Conservation (phyloP, 2,113 vertebrate species). For the Crocuta crocuta region DNA sequence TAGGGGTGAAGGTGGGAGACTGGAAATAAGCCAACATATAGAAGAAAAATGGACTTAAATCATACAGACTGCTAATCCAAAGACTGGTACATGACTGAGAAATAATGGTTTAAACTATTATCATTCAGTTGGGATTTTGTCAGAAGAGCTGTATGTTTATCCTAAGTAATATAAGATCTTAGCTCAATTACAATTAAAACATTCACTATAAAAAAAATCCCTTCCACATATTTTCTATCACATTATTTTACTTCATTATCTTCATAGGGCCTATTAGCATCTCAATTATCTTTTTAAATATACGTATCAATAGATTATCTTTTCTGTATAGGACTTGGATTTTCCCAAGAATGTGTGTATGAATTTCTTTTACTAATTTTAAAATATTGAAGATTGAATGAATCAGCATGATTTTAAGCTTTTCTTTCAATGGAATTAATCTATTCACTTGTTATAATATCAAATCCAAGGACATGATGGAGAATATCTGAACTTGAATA, state of each 20-base stretch:
- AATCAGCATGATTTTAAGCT: background rate
- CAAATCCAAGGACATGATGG: background rate
- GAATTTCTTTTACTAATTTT: background rate
- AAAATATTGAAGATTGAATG: background rate
- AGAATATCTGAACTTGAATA: background rate
- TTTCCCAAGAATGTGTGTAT: background rate
- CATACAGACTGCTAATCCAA: background rate
- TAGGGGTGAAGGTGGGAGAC: fast-evolving
- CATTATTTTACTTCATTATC: background rate
- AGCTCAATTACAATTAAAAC: background rate
- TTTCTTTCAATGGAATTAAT: background rate
- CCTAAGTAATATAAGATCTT: background rate
- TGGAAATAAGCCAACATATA: background rate
- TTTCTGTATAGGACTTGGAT: background rate
- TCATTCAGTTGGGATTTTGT: background rate
- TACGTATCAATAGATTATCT: background rate
- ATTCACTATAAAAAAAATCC: background rate
- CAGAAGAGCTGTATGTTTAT: background rate
- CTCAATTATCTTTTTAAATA: background rate
- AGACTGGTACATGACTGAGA: background rate
- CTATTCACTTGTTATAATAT: background rate
- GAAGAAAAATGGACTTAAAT: background rate
- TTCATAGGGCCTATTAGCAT: background rate
- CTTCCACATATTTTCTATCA: background rate
- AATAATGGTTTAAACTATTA: background rate